Percentiles rank a stretch among this genome's conserved stretches.
Conservation (phyloP, 1,140 invertebrate genomes). For the Tetraneura akinire region DNA sequence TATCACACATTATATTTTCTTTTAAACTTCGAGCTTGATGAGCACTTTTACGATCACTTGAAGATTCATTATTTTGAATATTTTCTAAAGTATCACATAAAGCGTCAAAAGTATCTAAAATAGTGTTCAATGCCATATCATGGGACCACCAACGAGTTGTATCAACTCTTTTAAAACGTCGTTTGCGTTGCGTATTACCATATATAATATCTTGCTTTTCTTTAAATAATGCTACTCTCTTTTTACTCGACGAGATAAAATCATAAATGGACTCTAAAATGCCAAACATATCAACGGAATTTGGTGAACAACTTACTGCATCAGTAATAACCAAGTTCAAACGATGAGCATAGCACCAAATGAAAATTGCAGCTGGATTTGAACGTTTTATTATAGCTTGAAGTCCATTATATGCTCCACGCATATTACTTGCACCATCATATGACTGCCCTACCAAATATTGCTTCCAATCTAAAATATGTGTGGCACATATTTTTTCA, state of each 20-base stretch:
- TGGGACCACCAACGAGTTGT: neutral
- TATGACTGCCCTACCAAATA: constrained; percentile 52
- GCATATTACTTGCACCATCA: constrained; percentile 52
- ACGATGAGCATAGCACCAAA: constrained; percentile 53
- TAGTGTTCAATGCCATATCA: neutral
- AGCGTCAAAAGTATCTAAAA: neutral
- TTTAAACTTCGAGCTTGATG: neutral
- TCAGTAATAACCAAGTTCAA: constrained; percentile 54
- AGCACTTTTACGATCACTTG: neutral
- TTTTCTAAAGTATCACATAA: neutral
- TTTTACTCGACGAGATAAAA: neutral
- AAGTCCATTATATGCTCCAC: constrained; percentile 49
- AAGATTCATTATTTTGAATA: neutral
- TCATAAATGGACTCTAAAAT: neutral
- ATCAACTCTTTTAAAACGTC: neutral
- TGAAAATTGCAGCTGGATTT: constrained; percentile 53
- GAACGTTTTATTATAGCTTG: constrained; percentile 50
- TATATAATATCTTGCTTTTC: neutral
- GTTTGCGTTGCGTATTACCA: neutral
- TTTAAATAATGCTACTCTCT: neutral
- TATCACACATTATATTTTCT: neutral
- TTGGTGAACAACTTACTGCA: neutral
- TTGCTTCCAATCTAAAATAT: neutral
- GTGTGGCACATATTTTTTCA: neutral
- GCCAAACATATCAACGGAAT: neutral